Base-by-base conservation (phyloP, 2,888 invertebrate genomes). In the Nycteola revayana region DNA sequence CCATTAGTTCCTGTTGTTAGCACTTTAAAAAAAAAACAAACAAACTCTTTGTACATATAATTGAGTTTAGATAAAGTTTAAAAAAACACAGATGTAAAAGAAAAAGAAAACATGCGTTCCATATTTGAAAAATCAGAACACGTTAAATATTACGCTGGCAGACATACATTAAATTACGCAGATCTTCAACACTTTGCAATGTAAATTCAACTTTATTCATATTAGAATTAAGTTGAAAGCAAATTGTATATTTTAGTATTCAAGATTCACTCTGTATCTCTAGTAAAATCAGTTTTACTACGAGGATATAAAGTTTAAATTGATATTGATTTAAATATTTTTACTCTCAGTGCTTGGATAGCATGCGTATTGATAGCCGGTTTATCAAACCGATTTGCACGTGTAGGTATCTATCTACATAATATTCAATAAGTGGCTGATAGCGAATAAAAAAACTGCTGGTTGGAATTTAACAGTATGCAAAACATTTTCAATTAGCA, bases 311-410 rank as follows among this genome's bases (percentile, higher is more conserved):
- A 20, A 22, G 37, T 36, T 31, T 35, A 29, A 3, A 51, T 36
- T 49, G 10, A 20, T 8, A 3, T 26, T 38, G 25, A 9, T n/a
- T 23, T 7, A 6, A 4, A 2, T 10, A 17, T 18, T 32, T 36
- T 34, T 31, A 28, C 41, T 36, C 31, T 36, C 28, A 28, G 36
- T 29, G 14, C 34, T 36, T 38, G 49, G 39, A 31, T 34, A 32
- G 34, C 28, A 39, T 30, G 41, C 31, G 41, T 50, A 44, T 38
- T 44, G 28, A 51, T 59, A 55, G 42, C 49, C 44, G 42, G 51
- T 54, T 61, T 54, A 58, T 55, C 34, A 42, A 48, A 48, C 37
- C 49, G 38, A 60, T 62, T 65, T 52, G 54, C 53, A 57, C 49
- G 58, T 57, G 53, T 52, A n/a, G n/a, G n/a, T n/a, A n/a, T n/a